Conservation (phyloP, 2,797 vertebrate species). For the Pteropus rufus region DNA sequence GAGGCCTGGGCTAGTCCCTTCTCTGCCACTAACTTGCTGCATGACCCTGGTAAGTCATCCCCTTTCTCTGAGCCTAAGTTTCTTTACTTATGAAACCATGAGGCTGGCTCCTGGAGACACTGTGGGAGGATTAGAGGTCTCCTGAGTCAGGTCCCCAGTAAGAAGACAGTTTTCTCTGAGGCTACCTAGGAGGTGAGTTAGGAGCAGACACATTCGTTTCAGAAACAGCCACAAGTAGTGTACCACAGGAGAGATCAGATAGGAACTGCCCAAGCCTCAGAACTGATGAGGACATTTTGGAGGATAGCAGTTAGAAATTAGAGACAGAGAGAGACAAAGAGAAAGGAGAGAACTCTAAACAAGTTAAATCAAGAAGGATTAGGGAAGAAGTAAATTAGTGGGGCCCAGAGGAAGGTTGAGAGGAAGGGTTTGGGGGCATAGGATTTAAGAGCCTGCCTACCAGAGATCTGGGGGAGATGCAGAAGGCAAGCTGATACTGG, state of each 20-base stretch:
- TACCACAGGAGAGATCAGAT: background rate
- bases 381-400: background rate
- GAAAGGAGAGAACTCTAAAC: background rate
- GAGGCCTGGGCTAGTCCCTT: background rate
- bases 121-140: background rate
- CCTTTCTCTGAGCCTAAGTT: conserved; percentile 13
- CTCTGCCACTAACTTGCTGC: background rate
- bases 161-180: background rate
- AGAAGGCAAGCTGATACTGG: background rate
- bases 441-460: background rate
- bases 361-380: background rate
- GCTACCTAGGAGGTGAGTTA: background rate
- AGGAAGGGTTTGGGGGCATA: background rate
- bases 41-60: conserved; percentile 46
- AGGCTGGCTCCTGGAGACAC: background rate
- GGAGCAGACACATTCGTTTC: background rate
- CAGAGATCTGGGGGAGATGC: background rate
- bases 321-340: background rate
- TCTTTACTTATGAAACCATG: background rate
- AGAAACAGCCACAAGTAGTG: background rate
- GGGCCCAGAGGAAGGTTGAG: background rate
- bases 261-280: background rate
- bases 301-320: background rate
- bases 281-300: background rate
- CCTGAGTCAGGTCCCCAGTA: background rate